Base-by-base conservation (phyloP, 2,113 vertebrate species). In the Nyctibius bracteatus region DNA sequence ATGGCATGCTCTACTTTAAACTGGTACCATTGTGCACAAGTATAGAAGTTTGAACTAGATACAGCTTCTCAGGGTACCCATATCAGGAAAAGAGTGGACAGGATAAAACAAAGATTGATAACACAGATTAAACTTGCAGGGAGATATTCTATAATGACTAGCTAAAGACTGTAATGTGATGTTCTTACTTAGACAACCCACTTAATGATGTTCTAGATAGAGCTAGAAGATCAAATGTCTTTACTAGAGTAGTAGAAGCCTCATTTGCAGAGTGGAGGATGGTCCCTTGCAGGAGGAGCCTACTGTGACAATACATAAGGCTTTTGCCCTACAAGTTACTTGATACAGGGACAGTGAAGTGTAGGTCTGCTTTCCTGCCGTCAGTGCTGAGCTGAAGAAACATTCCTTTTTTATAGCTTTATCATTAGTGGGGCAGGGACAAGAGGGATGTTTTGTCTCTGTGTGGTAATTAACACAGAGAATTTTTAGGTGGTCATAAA, bases 401-500 rank as follows among this genome's bases (percentile, higher is more conserved):
- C 2, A 15, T 39, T 30, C 0, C 3, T 8, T 77, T 74, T 68
- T 61, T 16, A 28, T 6, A 46, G 16, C 10, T 81, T 74, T 73
- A 8, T 15, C 6, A 10, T 51, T 62, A 33, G 4, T 8, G 4
- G 8, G 33, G 14, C 14, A 57, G 5, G 5, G 7, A 3, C 1
- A 1, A 52, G 24, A 3, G 15, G 5, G 7, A 16, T 14, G 3
- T 10, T 10, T 81, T 81, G 88, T n/a, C 20, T 33, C 18, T 70
- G 14, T 31, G 7, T 49, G 12, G 12, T 68, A 68, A 57, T 71
- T 44, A 88, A 72, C 24, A 27, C 1, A 12, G 22, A 49, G 24
- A 73, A 19, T 8, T 28, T n/a, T 33, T 35, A 33, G 14, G 20
- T 58, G 10, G 35, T 43, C 23, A 49, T 73, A 52, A 78, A 78